phyloP scores from a whole-genome alignment of 2,888 invertebrate species.

The Leptopilina myrica region DNA sequence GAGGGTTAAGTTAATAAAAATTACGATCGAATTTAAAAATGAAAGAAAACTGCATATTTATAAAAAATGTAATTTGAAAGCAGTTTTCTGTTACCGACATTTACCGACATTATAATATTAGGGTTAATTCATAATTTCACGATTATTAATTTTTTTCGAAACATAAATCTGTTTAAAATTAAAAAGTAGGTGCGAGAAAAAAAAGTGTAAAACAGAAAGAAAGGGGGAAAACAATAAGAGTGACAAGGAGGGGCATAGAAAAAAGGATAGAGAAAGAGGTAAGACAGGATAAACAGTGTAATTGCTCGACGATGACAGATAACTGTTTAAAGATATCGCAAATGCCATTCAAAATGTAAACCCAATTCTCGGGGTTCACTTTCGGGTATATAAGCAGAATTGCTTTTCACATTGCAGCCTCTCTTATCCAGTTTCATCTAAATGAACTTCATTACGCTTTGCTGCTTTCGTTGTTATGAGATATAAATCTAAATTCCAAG shows the following conservation, averaged over 20 bases:
- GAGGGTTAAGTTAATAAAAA: no score
- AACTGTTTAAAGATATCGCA: conserved; percentile 7
- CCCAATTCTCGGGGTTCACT: conserved; percentile 54
- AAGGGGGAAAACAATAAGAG: no score
- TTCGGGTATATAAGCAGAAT: conserved; percentile 49
- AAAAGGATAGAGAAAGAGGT: not conserved
- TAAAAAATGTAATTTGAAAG: not conserved
- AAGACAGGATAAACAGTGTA: conserved; percentile 13
- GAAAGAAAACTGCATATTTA: no score
- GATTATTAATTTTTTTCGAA: conserved; percentile 3
- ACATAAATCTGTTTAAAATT: conserved; percentile 17
- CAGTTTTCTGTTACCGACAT: not conserved
- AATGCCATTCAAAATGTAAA: conserved; percentile 51
- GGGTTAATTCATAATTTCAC: conserved; percentile 6
- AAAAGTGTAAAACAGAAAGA: no score
- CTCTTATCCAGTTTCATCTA: conserved; percentile 65
- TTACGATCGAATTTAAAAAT: no score
- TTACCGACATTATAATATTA: not conserved
- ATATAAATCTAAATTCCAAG: conserved; percentile 57
- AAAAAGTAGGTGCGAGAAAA: no score
- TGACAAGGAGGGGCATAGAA: no score
- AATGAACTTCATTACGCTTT: conserved; percentile 68
- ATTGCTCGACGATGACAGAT: conserved; percentile 35
- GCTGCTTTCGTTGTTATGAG: conserved; percentile 63
- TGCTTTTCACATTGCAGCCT: conserved; percentile 53